Base-by-base conservation (phyloP, 2,113 vertebrate genomes). In the Asarcornis scutulata region DNA sequence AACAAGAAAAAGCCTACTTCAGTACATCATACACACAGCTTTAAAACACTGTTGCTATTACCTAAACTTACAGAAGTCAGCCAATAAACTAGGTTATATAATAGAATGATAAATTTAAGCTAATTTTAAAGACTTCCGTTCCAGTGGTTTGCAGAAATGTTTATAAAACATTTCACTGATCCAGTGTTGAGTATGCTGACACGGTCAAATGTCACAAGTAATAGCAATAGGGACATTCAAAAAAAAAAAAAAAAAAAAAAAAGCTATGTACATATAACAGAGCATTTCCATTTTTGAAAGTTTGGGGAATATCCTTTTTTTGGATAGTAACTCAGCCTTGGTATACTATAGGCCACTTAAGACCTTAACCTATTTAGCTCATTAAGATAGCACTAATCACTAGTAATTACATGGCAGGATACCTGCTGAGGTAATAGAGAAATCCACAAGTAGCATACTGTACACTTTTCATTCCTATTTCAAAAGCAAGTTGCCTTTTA, bases 371-470 rank as follows among this genome's bases (percentile, higher is more conserved):
- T 60, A 42, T 25, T 62, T 16, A 93, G 92, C 58, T 95, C 76
- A 88, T 64, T 89, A 94, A 91, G 66, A 60, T 69, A 46, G 48
- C 88, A 77, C 53, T 88, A 60, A 83, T 81, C 82, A 80, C 86
- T 95, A 95, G 92, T 91, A 96, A 86, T 87, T 89, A 95, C 55
- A 85, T 7, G 95, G 97, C 97, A 97, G 97, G 92, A 95, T 15
- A 92, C 81, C 96, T 97, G 97, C 96, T 94, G 97, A 97, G 97
- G 87, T 96, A 96, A 97, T 9, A 6, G 42, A 93, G 79, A 88
- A 94, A 85, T 78, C 95, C 94, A 67, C 32, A 42, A 83, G 95
- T 80, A 91, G 88, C 92, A 95, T 17, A 73, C 95, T 38, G 86
- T 34, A 95, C 91, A 87, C 59, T 64, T 66, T 7, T 22, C 86